Evolutionary conservation across 2,113 vertebrate species (phyloP).

Genomic region (Xiphophorus maculatus): DNA sequence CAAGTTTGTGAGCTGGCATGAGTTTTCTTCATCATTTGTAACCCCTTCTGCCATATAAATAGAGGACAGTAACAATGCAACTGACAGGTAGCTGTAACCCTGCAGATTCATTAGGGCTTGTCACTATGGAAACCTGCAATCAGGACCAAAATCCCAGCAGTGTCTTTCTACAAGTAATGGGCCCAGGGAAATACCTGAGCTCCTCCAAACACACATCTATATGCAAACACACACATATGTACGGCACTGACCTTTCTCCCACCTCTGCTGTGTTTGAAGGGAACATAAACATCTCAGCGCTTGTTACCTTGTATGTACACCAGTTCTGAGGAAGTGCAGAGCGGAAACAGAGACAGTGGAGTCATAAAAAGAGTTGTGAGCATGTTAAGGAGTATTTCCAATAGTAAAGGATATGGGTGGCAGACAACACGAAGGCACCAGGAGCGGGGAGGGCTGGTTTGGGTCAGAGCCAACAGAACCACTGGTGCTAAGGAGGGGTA

Average conservation of each 20-base stretch:
- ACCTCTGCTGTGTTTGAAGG: constrained; percentile 59
- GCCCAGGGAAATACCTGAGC: constrained; percentile 68
- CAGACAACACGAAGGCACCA: constrained; percentile 96
- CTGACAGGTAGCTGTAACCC: constrained; percentile 86
- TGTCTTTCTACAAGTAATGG: constrained; percentile 60
- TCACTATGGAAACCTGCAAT: constrained; percentile 88
- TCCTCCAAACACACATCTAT: constrained; percentile 21
- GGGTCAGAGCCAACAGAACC: constrained; percentile 93
- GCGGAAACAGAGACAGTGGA: constrained; percentile 51
- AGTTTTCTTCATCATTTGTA: constrained; percentile 54
- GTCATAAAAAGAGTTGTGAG: constrained; percentile 24
- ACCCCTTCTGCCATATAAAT: constrained; percentile 81
- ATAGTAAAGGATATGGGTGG: constrained; percentile 94
- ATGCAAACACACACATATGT: constrained; percentile 14
- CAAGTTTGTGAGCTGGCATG: constrained; percentile 42
- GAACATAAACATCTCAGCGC: constrained; percentile 60
- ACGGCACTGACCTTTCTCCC: constrained; percentile 29
- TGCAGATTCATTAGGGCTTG: constrained; percentile 91
- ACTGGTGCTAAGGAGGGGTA: constrained; percentile 92
- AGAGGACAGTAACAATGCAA: constrained; percentile 76
- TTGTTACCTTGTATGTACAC: constrained; percentile 33
- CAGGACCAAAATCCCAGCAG: constrained; percentile 81
- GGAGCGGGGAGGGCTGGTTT: constrained; percentile 93
- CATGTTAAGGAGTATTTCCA: not conserved
- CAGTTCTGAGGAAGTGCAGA: constrained; percentile 60